These are phyloP conservation scores for Popillia japonica DNA, from an alignment of 1,140 invertebrate species.

Conservation along the genomic window DNA sequence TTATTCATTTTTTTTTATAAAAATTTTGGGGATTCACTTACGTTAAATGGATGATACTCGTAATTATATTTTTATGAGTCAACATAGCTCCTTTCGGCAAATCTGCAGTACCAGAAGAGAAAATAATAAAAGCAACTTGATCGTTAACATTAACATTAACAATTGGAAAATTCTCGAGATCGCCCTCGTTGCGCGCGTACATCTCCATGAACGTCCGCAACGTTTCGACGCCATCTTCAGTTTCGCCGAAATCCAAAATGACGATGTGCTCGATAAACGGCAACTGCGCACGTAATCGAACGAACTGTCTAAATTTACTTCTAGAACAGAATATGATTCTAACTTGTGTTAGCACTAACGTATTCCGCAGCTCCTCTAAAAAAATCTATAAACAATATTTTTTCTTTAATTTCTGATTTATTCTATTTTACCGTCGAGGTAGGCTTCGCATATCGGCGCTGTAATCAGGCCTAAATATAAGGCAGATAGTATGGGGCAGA, in stretches of 20 bases:
- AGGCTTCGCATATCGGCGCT: neutral
- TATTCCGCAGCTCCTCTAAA: constrained; percentile 62
- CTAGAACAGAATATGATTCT: constrained; percentile 61
- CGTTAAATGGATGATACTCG: neutral
- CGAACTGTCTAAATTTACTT: constrained; percentile 44
- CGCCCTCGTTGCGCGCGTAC: neutral
- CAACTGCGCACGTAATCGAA: constrained; percentile 42
- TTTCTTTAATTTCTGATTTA: neutral
- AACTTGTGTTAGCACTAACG: constrained; percentile 62
- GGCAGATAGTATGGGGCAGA: neutral
- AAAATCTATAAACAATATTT: neutral
- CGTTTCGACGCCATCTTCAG: neutral
- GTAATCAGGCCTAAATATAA: neutral
- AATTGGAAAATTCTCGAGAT: constrained; percentile 38
- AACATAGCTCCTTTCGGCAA: no score
- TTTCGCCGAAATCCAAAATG: constrained; percentile 41
- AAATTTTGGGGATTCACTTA: neutral
- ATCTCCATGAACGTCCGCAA: constrained; percentile 23
- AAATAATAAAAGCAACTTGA: constrained; percentile 59
- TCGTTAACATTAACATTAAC: constrained; percentile 42
- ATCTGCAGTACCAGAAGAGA: constrained; percentile 75
- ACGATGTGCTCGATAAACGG: constrained; percentile 47
- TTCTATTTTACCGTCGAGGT: neutral
- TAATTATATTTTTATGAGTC: constrained; percentile 63
- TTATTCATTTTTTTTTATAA: no score